Evolutionary conservation across 2,113 vertebrate species (phyloP), one percentile per base, ranked within the genome.

Genomic region (Vulpes vulpes): DNA sequence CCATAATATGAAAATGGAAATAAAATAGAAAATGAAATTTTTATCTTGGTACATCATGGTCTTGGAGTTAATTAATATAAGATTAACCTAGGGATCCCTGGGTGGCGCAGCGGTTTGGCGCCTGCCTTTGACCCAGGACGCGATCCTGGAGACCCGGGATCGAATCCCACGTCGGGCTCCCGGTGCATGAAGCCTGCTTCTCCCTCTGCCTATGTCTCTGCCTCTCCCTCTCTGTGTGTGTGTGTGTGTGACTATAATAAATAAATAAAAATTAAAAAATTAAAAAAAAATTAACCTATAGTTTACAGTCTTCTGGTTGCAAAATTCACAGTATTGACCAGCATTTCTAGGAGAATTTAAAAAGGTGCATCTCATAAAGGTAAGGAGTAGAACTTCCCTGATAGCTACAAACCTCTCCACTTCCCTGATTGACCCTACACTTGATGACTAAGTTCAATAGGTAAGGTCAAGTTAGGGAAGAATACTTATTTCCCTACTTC

Each of bases 1-100:
- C 92, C 49, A 57, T 65, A 43, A 57, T 86, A 30, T 93, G n/a
- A 43, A 59, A 86, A 0, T 3, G 59, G 59, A 65, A 64, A 65
- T 85, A 93, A 74, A 93, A 62, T 74, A 74, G 32, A 30, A 78
- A 81, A 55, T 87, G n/a, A 32, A 82, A 76, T 49, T 53, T 92
- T 83, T 59, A 64, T 79, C 53, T 94, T 92, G 27, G 91, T 3
- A 88, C 22, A 71, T 62, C 10, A 64, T 90, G 16, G 17, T 67
- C 65, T 76, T 55, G 9, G 59, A 71, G 10, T 69, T 91, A 87
- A 60, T 53, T 85, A 59, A 71, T 14, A n/a, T 23, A 86, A 35
- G 25, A 87, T 55, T 69, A 60, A 67, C n/a, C 5, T 87, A 23
- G 35, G 35, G 35, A 35, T 35, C 35, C 35, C 35, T 35, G 35